Conservation (phyloP, 2,888 invertebrate genomes). For the Archaeoteleia sp. region DNA sequence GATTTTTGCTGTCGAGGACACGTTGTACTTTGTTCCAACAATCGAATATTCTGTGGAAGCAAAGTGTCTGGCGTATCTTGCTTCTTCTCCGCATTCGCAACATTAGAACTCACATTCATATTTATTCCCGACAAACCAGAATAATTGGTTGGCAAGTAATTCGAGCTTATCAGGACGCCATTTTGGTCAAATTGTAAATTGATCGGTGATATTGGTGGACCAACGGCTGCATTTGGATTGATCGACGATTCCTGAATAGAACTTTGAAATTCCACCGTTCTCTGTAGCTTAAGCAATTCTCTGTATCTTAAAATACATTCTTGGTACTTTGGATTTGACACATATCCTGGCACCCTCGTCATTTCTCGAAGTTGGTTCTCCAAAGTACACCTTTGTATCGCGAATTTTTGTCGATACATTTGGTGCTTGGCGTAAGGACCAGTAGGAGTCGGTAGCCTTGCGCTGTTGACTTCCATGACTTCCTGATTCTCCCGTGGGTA, state of each 20-base stretch:
- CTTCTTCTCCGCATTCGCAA: conserved; percentile 30
- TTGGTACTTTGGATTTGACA: conserved; percentile 70
- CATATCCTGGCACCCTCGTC: conserved; percentile 67
- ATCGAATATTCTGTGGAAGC: conserved; percentile 29
- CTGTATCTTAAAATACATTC: conserved; percentile 67
- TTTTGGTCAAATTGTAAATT: conserved; percentile 73
- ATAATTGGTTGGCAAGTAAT: conserved; percentile 60
- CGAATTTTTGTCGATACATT: conserved; percentile 68
- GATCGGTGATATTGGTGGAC: conserved; percentile 62
- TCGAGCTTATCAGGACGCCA: conserved; percentile 70
- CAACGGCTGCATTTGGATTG: conserved; percentile 31
- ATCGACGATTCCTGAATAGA: conserved; percentile 62
- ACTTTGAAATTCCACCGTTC: conserved; percentile 66
- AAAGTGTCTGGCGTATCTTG: conserved; percentile 9
- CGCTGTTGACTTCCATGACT: conserved; percentile 50
- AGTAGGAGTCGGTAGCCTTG: conserved; percentile 38
- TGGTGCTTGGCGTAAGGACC: conserved; percentile 61
- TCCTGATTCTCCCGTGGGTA: conserved; percentile 61
- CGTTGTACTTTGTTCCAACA: conserved; percentile 25
- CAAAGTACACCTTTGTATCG: conserved; percentile 67
- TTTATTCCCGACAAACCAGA: conserved; percentile 48
- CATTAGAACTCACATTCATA: conserved; percentile 28
- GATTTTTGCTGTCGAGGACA: conserved; percentile 15
- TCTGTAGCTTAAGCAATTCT: conserved; percentile 67
- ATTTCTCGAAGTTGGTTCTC: conserved; percentile 68